Evolutionary conservation across 1,140 invertebrate species (phyloP), one percentile per base, ranked within the genome.

Genomic region (Steinernema khuongi): DNA sequence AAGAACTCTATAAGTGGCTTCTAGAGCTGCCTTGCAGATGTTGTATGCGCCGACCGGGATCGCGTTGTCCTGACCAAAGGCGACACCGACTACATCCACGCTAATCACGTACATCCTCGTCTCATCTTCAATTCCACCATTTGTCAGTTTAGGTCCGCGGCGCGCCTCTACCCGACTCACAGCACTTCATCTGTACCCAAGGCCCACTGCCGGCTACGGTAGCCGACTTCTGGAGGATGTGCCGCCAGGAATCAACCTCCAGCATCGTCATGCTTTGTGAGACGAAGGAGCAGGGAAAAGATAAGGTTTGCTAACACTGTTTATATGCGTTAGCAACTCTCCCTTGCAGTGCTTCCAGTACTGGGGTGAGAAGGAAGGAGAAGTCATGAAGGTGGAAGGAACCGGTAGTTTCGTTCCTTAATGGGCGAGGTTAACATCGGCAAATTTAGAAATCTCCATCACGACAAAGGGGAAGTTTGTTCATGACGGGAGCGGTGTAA

Each of bases 101-200:
- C 50, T 2, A 60, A 60, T 22, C 50, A 60, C 50, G 50, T n/a
- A n/a, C n/a, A n/a, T n/a, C n/a, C n/a, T n/a, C n/a, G n/a, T n/a
- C n/a, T n/a, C n/a, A n/a, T n/a, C n/a, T n/a, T n/a, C n/a, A n/a
- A n/a, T n/a, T n/a, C n/a, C n/a, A n/a, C n/a, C n/a, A n/a, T n/a
- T n/a, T n/a, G n/a, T n/a, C n/a, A n/a, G n/a, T n/a, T n/a, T n/a
- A n/a, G n/a, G n/a, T 60, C 50, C 14, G 22, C 4, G 50, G 50
- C 4, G 11, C 50, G 14, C 50, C 50, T 7, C 19, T 60, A 7
- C 7, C 26, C 11, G 50, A 60, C 26, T 11, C 50, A n/a, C 50
- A 60, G 19, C 50, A 60, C 50, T 60, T 60, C 50, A 60, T 60
- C 7, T 60, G 50, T 22, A 60, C 50, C 19, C 50, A 60, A 22